Conservation (phyloP, 2,113 vertebrate genomes). For the Willisornis vidua region DNA sequence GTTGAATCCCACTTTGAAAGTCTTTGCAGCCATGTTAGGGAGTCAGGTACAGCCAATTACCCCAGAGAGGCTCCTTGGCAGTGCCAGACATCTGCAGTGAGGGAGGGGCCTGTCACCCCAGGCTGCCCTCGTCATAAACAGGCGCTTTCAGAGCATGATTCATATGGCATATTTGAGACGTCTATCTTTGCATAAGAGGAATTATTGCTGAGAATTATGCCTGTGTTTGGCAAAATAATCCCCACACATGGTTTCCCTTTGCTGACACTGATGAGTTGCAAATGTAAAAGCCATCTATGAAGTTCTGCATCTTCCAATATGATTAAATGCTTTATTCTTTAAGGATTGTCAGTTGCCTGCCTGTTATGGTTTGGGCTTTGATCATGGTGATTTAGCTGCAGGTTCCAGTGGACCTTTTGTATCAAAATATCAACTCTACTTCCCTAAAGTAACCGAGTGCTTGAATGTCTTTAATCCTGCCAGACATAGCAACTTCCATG, state of each 20-base stretch:
- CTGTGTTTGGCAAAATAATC: background rate
- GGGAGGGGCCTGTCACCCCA: background rate
- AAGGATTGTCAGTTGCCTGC: background rate
- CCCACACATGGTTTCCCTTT: background rate
- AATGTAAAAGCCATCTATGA: background rate
- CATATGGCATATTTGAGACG: background rate
- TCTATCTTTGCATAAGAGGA: background rate
- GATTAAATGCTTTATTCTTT: background rate
- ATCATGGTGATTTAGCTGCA: background rate
- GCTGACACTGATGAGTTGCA: background rate
- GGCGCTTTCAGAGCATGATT: background rate
- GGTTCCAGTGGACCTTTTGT: background rate
- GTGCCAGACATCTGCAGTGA: rapidly evolving
- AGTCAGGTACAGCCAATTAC: rapidly evolving
- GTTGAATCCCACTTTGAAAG: background rate
- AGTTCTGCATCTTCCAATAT: background rate
- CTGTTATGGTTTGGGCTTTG: background rate
- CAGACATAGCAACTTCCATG: background rate
- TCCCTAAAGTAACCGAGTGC: background rate
- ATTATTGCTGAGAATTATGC: background rate
- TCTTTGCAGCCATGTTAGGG: rapidly evolving
- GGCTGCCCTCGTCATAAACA: background rate
- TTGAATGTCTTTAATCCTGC: background rate
- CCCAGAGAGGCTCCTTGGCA: rapidly evolving
- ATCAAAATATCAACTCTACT: background rate